Evolutionary conservation across 37 sponge, comb jelly and placozoan species (phyloP).

Genomic region (Petrosia ficiformis): DNA sequence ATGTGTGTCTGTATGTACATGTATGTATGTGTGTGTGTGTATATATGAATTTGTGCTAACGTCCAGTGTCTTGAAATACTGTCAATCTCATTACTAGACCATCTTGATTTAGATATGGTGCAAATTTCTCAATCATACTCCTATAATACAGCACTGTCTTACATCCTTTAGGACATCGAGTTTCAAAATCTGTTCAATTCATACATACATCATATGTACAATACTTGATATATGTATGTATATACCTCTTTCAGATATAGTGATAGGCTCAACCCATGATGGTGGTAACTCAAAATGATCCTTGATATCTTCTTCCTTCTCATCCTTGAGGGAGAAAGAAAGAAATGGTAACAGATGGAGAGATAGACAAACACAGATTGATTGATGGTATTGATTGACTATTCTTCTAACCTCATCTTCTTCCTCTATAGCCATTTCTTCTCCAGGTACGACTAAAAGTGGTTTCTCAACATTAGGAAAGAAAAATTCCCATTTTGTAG

Average conservation of each 20-base stretch:
- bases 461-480: conserved; percentile 89
- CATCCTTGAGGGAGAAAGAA: neutral
- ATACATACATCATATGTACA: neutral
- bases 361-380: neutral
- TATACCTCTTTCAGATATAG: conserved; percentile 64
- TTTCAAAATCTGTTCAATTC: conserved; percentile 66
- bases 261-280: conserved; percentile 78
- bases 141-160: conserved; percentile 87
- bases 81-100: conserved; percentile 81
- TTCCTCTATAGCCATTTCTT: conserved; percentile 36
- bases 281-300: conserved; percentile 82
- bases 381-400: neutral
- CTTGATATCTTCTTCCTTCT: conserved; percentile 45
- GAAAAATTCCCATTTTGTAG: conserved; percentile 92
- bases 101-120: conserved; percentile 89
- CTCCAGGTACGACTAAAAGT: conserved; percentile 75
- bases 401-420: conserved; percentile 10
- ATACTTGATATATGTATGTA: neutral
- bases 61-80: conserved; percentile 63
- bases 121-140: conserved; percentile 89
- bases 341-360: too few relatives aligned
- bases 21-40: neutral
- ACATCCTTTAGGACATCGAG: conserved; percentile 81
- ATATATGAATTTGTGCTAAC: conserved; percentile 26
- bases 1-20: neutral